Conservation (phyloP, 2,113 vertebrate species). For the Silurus meridionalis region DNA sequence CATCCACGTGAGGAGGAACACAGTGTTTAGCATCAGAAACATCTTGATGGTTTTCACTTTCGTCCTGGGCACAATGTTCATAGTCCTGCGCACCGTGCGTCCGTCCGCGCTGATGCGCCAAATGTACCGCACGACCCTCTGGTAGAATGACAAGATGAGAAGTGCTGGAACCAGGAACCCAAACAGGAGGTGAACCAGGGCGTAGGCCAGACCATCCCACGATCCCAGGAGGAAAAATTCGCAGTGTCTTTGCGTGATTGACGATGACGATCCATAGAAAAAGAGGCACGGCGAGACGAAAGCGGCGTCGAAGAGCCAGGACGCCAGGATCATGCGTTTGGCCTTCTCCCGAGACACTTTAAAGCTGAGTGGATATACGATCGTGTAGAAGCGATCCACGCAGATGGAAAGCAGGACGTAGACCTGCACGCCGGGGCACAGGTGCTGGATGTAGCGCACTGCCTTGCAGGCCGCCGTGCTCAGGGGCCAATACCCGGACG, state of each 20-base stretch:
- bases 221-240: conserved; percentile 81
- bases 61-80: conserved; percentile 89
- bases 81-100: conserved; percentile 85
- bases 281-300: conserved; percentile 80
- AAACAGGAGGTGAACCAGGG: conserved; percentile 73
- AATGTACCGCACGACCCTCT: conserved; percentile 88
- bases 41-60: conserved; percentile 98
- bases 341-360: conserved; percentile 92
- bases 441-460: conserved; percentile 82
- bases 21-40: conserved; percentile 84
- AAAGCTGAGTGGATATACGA: conserved; percentile 90
- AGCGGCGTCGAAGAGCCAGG: conserved; percentile 79
- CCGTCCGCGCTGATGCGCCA: conserved; percentile 87
- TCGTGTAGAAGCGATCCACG: conserved; percentile 89
- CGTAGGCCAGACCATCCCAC: conserved; percentile 79
- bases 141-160: conserved; percentile 85
- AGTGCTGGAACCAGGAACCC: conserved; percentile 79
- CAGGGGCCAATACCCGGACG: conserved; percentile 76
- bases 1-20: conserved; percentile 87
- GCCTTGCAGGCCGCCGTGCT: conserved; percentile 76
- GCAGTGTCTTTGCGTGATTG: conserved; percentile 69
- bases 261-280: conserved; percentile 73
- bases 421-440: conserved; percentile 84
- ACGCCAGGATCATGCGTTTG: conserved; percentile 88
- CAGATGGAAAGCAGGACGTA: conserved; percentile 89